phyloP scores from a whole-genome alignment of 64 coral and sea anemone species.

The Porites lutea region DNA sequence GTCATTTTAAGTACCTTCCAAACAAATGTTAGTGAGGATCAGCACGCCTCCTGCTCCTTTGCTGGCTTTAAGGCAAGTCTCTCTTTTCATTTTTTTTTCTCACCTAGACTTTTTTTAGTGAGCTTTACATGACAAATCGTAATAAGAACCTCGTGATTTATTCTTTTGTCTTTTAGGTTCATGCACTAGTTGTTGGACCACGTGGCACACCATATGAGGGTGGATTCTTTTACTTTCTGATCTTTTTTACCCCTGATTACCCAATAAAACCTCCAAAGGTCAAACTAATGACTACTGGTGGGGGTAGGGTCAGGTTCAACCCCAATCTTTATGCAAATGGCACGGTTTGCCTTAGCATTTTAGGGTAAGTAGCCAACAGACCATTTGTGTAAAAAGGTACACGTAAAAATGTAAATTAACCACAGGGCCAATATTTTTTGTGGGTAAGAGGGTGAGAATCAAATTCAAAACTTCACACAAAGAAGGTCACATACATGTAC shows the following conservation, averaged over 20 bases:
- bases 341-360: conserved; percentile 94
- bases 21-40: too few species aligned
- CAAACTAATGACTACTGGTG: conserved; percentile 91
- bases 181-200: conserved; percentile 96
- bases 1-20: too few species aligned
- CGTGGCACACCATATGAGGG: conserved; percentile 98
- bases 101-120: not conserved
- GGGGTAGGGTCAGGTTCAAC: conserved; percentile 95
- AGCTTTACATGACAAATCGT: too few species aligned
- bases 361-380: conserved; percentile 72
- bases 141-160: not conserved
- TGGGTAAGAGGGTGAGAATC: too few species aligned
- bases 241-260: conserved; percentile 95
- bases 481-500: too few species aligned
- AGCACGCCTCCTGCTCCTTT: too few species aligned
- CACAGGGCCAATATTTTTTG: too few species aligned
- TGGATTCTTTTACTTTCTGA: conserved; percentile 96
- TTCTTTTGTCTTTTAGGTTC: conserved; percentile 62
- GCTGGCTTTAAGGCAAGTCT: too few species aligned
- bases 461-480: too few species aligned
- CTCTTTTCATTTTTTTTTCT: not conserved
- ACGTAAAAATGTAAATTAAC: too few species aligned
- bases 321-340: conserved; percentile 98
- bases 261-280: conserved; percentile 96
- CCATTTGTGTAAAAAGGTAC: not conserved